Evolutionary conservation across 2,797 vertebrate genomes (phyloP).

Genomic region (Microhierax caerulescens): DNA sequence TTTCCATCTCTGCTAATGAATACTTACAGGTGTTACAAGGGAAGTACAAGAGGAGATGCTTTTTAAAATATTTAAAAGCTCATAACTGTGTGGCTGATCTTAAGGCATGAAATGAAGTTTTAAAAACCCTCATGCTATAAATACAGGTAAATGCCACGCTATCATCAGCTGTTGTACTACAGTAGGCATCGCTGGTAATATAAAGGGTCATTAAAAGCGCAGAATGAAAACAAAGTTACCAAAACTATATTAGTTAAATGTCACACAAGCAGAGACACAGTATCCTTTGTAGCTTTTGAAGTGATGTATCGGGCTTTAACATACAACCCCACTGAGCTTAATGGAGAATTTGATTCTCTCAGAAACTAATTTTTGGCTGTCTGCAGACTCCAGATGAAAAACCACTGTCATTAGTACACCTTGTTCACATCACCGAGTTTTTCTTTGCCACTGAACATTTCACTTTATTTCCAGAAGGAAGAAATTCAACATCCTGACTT

Average conservation of each 20-base stretch:
- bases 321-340: not conserved
- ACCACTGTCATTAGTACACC: conserved; percentile 20
- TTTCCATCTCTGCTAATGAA: not conserved
- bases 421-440: not conserved
- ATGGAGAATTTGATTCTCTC: conserved; percentile 34
- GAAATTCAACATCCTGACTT: not conserved
- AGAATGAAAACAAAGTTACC: not conserved
- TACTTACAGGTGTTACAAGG: not conserved
- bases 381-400: conserved; percentile 41
- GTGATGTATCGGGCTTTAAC: not conserved
- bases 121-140: not conserved
- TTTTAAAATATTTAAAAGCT: not conserved
- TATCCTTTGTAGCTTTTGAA: not conserved
- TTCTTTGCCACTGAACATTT: not conserved
- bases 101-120: not conserved
- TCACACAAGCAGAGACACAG: fast-evolving
- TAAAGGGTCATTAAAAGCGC: not conserved
- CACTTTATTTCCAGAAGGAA: not conserved
- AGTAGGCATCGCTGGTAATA: not conserved
- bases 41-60: not conserved
- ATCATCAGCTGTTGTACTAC: not conserved
- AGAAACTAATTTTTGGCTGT: conserved; percentile 46
- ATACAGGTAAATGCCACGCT: not conserved
- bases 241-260: not conserved
- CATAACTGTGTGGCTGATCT: not conserved